Conservation (phyloP, 2,888 invertebrate genomes). For the Drosophila mayaguana region DNA sequence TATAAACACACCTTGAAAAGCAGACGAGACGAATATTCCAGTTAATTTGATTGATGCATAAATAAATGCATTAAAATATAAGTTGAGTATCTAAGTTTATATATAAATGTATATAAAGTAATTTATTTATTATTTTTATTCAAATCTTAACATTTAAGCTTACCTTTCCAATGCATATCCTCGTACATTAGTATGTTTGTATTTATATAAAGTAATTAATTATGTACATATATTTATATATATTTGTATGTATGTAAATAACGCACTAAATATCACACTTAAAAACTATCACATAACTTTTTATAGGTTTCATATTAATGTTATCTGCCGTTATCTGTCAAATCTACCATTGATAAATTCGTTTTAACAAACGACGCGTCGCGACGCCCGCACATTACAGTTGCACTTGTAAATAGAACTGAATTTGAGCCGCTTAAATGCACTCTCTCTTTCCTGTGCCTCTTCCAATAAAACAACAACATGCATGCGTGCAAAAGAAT, state of each 20-base stretch:
- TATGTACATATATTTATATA: too few relatives aligned
- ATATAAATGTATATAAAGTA: background rate
- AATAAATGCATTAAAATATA: too few relatives aligned
- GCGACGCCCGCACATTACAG: background rate
- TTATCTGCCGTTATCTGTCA: background rate
- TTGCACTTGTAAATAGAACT: slow-evolving; percentile 5
- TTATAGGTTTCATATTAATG: background rate
- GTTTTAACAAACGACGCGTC: background rate
- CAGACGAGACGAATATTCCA: background rate
- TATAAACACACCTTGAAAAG: background rate
- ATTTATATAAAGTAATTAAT: background rate
- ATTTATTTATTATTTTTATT: background rate
- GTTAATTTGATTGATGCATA: too few relatives aligned
- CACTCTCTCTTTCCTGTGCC: background rate
- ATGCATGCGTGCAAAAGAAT: background rate
- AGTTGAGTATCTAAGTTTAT: background rate
- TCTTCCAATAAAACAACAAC: background rate
- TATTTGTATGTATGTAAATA: background rate
- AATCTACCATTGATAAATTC: background rate
- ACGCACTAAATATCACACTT: background rate
- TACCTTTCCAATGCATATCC: slow-evolving; percentile 1
- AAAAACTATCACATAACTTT: background rate
- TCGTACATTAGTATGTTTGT: background rate
- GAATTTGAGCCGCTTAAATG: background rate
- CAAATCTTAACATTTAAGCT: background rate